A percentile compares a stretch with the other conserved stretches of the same genome.
Evolutionary conservation across 2,888 invertebrate genomes (phyloP).

Genomic region (Philereme transversata): DNA sequence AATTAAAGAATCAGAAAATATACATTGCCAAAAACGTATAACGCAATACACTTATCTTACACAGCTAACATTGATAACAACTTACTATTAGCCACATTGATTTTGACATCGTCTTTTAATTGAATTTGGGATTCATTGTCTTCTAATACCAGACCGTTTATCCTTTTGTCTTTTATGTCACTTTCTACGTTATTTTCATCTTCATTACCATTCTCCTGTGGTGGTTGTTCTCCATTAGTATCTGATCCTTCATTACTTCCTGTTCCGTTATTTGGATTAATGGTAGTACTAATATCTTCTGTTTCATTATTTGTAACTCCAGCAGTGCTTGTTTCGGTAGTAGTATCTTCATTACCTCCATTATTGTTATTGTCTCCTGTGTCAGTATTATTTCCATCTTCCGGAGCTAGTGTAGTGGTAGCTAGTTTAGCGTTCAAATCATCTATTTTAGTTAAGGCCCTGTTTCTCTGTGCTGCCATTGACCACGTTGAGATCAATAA

Average conservation of each 20-base stretch:
- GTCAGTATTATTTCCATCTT: neutral
- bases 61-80: slow-evolving; percentile 15
- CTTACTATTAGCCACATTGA: slow-evolving; percentile 13
- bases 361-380: neutral
- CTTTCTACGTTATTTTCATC: too few relatives aligned
- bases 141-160: too few relatives aligned
- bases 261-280: too few relatives aligned
- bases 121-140: neutral
- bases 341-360: neutral
- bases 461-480: slow-evolving; percentile 63
- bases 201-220: neutral
- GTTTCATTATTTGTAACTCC: too few relatives aligned
- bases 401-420: slow-evolving; percentile 2
- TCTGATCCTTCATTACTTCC: too few relatives aligned
- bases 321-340: too few relatives aligned
- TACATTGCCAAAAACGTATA: too few relatives aligned
- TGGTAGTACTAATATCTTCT: too few relatives aligned
- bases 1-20: too few relatives aligned
- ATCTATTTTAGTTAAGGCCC: slow-evolving; percentile 47
- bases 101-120: neutral
- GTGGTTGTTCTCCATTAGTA: neutral
- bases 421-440: slow-evolving; percentile 33
- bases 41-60: slow-evolving; percentile 1
- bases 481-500: slow-evolving; percentile 68
- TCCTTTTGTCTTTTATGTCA: too few relatives aligned